Conservation (phyloP, 1,140 invertebrate species). For the Dendroctonus valens region DNA sequence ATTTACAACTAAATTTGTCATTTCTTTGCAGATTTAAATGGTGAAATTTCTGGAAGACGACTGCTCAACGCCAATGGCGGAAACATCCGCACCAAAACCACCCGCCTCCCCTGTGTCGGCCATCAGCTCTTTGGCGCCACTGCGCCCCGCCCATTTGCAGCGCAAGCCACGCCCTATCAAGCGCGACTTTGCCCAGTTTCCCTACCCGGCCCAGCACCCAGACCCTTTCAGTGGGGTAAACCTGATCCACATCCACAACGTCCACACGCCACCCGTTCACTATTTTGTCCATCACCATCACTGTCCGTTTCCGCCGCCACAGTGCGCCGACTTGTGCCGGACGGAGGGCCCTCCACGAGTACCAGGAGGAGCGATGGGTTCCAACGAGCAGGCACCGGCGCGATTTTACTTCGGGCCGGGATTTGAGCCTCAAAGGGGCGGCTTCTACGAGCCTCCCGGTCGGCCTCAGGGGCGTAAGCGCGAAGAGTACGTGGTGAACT, state of each 20-base stretch:
- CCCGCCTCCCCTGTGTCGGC: constrained; percentile 14
- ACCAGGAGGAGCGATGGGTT: constrained; percentile 37
- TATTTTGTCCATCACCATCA: constrained; percentile 50
- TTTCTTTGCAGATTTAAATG: constrained; percentile 15
- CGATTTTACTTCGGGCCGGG: constrained; percentile 56
- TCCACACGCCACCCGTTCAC: constrained; percentile 43
- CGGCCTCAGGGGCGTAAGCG: constrained; percentile 40
- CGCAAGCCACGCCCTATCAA: constrained; percentile 25
- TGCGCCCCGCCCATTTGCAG: not conserved
- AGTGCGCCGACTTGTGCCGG: constrained; percentile 31
- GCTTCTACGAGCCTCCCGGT: constrained; percentile 34
- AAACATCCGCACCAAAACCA: constrained; percentile 4
- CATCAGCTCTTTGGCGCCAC: not conserved
- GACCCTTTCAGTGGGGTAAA: constrained; percentile 35
- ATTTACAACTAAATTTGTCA: too few relatives aligned
- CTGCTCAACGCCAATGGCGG: constrained; percentile 19
- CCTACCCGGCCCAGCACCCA: constrained; percentile 14
- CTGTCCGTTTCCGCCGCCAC: constrained; percentile 47
- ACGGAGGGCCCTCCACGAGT: constrained; percentile 28
- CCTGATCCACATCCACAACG: constrained; percentile 31
- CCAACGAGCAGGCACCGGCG: constrained; percentile 41
- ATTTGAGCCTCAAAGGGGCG: constrained; percentile 52
- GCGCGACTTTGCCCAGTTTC: constrained; percentile 18
- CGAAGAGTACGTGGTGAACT: constrained; percentile 62
- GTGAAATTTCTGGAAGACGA: constrained; percentile 23